These are phyloP conservation scores for Drosophila paracracens DNA, from an alignment of 2,888 invertebrate species.

Conservation along the genomic window DNA sequence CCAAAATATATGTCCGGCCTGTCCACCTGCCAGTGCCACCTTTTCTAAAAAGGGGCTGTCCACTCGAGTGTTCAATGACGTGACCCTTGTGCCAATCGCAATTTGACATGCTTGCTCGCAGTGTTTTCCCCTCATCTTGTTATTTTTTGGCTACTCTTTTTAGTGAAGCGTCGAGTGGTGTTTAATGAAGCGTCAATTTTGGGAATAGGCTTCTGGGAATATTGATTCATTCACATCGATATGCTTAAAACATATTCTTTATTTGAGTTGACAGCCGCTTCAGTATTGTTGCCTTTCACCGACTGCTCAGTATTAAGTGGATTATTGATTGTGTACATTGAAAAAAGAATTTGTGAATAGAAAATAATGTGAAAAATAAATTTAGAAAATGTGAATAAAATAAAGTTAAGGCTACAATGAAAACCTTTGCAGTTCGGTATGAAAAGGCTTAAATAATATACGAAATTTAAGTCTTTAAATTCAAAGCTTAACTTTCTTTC, in stretches of 20 bases:
- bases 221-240: constrained; percentile 52
- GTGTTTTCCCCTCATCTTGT: constrained; percentile 15
- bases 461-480: neutral
- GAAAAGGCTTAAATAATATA: neutral
- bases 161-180: constrained; percentile 34
- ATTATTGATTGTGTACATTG: constrained; percentile 15
- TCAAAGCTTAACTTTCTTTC: neutral
- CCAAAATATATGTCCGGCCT: constrained; percentile 10
- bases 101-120: constrained; percentile 42
- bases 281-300: constrained; percentile 20
- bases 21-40: constrained; percentile 49
- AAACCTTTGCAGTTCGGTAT: neutral
- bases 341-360: constrained; percentile 5
- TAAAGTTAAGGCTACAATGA: neutral
- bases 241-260: constrained; percentile 54
- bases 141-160: constrained; percentile 9
- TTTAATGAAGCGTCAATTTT: constrained; percentile 69
- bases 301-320: constrained; percentile 27
- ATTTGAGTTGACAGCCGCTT: constrained; percentile 30
- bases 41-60: constrained; percentile 36
- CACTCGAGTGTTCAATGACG: constrained; percentile 65
- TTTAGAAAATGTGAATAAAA: neutral
- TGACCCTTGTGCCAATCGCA: constrained; percentile 39
- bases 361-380: neutral
- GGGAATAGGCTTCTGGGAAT: constrained; percentile 14